phyloP scores from a whole-genome alignment of 2,113 vertebrate species.

The Hemibagrus wyckioides region DNA sequence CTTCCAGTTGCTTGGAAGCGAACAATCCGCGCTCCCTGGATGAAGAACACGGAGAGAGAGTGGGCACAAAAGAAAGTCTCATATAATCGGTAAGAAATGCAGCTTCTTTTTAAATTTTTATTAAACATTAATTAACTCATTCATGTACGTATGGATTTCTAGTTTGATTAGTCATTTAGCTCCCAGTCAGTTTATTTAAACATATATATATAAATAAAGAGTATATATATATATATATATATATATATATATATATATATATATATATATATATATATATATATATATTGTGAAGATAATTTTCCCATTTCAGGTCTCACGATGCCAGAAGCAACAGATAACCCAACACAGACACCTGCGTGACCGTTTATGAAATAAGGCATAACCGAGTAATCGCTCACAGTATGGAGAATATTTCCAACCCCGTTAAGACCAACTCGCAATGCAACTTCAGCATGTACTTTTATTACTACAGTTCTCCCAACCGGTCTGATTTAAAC shows the following conservation, averaged over 20 bases:
- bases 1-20: constrained; percentile 46
- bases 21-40: constrained; percentile 24
- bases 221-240: background rate
- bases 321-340: constrained; percentile 39
- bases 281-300: background rate
- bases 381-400: constrained; percentile 8
- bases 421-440: background rate
- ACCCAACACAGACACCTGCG: background rate
- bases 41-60: background rate
- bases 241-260: background rate
- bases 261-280: background rate
- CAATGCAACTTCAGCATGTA: constrained; percentile 69
- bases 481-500: constrained; percentile 62
- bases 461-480: constrained; percentile 53
- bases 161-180: background rate
- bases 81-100: constrained; percentile 45
- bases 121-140: background rate
- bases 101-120: background rate
- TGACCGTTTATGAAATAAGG: constrained; percentile 21
- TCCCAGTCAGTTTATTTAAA: background rate
- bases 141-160: background rate
- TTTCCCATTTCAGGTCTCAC: constrained; percentile 39
- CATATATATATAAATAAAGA: background rate
- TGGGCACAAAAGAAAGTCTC: constrained; percentile 8
- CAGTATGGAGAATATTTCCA: constrained; percentile 71